A percentile compares a stretch with the other conserved stretches of the same genome.
These are phyloP conservation scores for Papilio polytes DNA, from an alignment of 1,140 invertebrate species.

Conservation along the genomic window DNA sequence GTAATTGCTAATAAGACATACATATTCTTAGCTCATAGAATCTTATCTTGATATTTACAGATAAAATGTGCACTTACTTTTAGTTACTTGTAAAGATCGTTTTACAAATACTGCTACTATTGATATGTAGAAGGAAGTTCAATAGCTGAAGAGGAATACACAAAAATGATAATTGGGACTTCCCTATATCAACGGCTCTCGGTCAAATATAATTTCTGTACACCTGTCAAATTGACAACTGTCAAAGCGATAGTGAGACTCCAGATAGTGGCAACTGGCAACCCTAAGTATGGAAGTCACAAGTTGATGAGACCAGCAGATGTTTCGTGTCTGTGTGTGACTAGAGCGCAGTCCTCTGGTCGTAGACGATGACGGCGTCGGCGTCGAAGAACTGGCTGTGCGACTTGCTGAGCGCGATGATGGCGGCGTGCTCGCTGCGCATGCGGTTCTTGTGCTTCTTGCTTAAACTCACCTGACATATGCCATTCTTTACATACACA, in stretches of 20 bases:
- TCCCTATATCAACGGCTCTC: background rate
- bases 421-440: slow-evolving; percentile 89
- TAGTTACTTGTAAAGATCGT: background rate
- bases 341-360: slow-evolving; percentile 88
- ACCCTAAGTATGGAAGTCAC: background rate
- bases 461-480: slow-evolving; percentile 86
- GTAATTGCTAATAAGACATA: slow-evolving; percentile 34
- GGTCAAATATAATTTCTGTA: too few relatives aligned
- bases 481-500: too few relatives aligned
- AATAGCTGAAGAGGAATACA: slow-evolving; percentile 13
- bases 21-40: background rate
- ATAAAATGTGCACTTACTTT: slow-evolving; percentile 21
- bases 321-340: too few relatives aligned
- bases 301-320: background rate
- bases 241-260: background rate
- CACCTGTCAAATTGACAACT: background rate
- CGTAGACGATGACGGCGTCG: slow-evolving; percentile 89
- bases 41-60: slow-evolving; percentile 16
- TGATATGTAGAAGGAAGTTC: slow-evolving; percentile 44
- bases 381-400: slow-evolving; percentile 88
- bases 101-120: slow-evolving; percentile 29
- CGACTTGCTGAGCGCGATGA: slow-evolving; percentile 90
- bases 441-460: slow-evolving; percentile 90
- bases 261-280: background rate
- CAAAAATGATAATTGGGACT: background rate